These are phyloP conservation scores for Onchidella celtica DNA, from an alignment of 2,888 invertebrate species.

Conservation along the genomic window DNA sequence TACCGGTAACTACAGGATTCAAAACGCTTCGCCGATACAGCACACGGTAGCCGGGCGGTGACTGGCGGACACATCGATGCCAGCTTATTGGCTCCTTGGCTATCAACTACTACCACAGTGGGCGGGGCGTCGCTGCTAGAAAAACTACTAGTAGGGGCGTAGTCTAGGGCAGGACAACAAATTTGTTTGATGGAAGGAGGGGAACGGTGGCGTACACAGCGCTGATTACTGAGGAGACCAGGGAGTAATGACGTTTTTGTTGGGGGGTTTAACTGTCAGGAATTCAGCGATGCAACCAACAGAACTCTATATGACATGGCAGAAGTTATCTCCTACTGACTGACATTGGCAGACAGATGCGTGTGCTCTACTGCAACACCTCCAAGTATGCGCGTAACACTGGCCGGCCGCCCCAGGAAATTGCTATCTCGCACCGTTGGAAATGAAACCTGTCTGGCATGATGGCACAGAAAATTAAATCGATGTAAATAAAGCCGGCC, in stretches of 20 bases:
- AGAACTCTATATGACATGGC: slow-evolving; percentile 17
- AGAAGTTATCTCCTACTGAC: not conserved
- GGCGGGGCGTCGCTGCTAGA: not conserved
- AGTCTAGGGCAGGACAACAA: not conserved
- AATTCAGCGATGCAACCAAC: slow-evolving; percentile 12
- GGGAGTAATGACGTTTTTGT: slow-evolving; percentile 9
- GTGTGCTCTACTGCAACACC: not conserved
- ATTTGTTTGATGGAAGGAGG: not conserved
- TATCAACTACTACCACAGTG: not conserved
- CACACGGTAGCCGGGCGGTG: not conserved
- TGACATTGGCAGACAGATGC: slow-evolving; percentile 10
- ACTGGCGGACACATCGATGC: slow-evolving; percentile 11
- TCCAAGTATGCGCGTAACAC: not conserved
- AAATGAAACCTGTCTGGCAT: not conserved
- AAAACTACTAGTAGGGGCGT: not conserved
- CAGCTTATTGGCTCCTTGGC: slow-evolving; percentile 36
- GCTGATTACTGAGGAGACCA: not conserved
- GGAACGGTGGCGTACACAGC: not conserved
- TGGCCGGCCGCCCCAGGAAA: not conserved
- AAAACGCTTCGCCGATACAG: not conserved
- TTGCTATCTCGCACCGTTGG: not conserved
- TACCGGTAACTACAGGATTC: not conserved
- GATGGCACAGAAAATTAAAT: not conserved
- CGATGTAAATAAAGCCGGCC: not conserved
- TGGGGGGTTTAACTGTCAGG: not conserved